Evolutionary conservation across 2,888 invertebrate species (phyloP), one percentile per base, ranked within the genome.

Genomic region (Penaeus monodon): DNA sequence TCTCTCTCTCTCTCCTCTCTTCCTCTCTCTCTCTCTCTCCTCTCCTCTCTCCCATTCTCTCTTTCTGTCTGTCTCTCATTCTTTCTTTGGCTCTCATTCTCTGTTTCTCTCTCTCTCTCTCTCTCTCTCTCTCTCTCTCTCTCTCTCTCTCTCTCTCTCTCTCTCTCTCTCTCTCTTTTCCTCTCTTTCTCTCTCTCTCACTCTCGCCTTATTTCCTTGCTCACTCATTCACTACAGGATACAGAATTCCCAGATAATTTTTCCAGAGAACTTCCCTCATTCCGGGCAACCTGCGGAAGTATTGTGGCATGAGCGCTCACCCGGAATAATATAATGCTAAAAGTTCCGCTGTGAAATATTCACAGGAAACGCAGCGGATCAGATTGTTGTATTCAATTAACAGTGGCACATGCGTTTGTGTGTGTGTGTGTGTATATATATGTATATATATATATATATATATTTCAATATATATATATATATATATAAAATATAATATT

Each of bases 91-190:
- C 24, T 10, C 24, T 22, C 22, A 4, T 24, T 24, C 76, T 49
- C 76, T 44, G 49, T 33, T 49, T 76, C 76, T 44, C 76, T 33
- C 38, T 76, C 76, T 33, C 76, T 44, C 44, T 33, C 24, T 33
- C 44, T 33, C 33, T 33, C 76, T 33, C 44, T 20, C 44, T 33
- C 44, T 33, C 76, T 22, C 44, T 22, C 44, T 44, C 76, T 38
- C 76, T 44, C 76, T 33, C 44, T 33, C 76, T 22, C 44, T 44
- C 22, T 33, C 76, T 33, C 76, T 44, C 24, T 20, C 76, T 22
- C 24, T 44, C 76, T 33, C 44, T 33, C 38, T 76, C 76, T 49
- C 44, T 33, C n/a, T 14, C 76, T 49, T 8, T 24, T 17, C 2
- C 44, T n/a, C 76, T 17, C 76, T 22, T 49, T 49, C 76, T n/a